Conservation (phyloP, 2,797 vertebrate genomes). For the Rhinella marina region DNA sequence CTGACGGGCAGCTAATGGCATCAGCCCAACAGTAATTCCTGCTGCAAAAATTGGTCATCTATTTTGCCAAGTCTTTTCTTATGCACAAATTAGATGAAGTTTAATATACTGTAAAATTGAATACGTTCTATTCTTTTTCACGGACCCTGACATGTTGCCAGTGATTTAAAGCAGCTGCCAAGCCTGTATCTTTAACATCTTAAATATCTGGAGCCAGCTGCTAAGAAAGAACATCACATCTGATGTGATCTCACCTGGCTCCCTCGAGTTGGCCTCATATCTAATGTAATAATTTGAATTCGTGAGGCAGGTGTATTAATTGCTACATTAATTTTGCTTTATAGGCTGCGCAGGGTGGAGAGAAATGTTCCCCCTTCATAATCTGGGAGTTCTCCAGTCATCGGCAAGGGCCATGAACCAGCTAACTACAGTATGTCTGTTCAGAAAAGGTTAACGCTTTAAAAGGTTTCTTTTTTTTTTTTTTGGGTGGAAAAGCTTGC, state of each 20-base stretch:
- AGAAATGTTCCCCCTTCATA: conserved; percentile 67
- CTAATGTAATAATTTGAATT: conserved; percentile 63
- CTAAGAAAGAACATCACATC: conserved; percentile 13
- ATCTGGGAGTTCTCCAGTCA: conserved; percentile 65
- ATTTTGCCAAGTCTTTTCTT: conserved; percentile 79
- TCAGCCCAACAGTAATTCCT: conserved; percentile 82
- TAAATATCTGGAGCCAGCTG: conserved; percentile 25
- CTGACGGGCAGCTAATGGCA: conserved; percentile 78
- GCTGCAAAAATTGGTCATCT: conserved; percentile 57
- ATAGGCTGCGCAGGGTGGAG: conserved; percentile 74
- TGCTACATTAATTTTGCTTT: conserved; percentile 78
- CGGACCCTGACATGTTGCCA: conserved; percentile 74
- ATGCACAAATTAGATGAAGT: conserved; percentile 83
- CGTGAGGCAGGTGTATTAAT: conserved; percentile 74
- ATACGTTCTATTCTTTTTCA: conserved; percentile 81
- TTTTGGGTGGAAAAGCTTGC: background rate
- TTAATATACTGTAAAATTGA: conserved; percentile 85
- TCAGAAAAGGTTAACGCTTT: conserved; percentile 8
- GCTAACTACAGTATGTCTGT: background rate
- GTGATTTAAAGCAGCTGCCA: conserved; percentile 78
- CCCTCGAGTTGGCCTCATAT: conserved; percentile 54
- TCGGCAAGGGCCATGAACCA: background rate
- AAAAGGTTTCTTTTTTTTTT: background rate
- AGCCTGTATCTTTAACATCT: conserved; percentile 25
- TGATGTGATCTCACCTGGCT: background rate